A percentile compares a stretch with the other conserved stretches of the same genome.
phyloP scores from a whole-genome alignment of 2,113 vertebrate genomes.

The Scytalopus superciliaris region DNA sequence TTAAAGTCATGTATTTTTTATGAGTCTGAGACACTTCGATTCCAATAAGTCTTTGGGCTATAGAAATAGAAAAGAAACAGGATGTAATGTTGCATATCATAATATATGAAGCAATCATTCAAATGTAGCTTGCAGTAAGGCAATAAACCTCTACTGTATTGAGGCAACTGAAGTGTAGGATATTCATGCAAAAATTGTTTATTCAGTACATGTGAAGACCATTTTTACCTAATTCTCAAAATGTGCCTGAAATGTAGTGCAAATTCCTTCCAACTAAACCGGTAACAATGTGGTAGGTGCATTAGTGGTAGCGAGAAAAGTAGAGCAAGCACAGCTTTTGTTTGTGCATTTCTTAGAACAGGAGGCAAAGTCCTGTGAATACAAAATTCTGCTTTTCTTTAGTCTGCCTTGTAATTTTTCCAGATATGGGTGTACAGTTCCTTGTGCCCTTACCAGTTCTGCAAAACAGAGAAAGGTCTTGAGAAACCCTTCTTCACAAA shows the following conservation, averaged over 20 bases:
- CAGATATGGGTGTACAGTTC: background rate
- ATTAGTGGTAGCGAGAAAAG: background rate
- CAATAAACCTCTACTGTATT: slow-evolving; percentile 57
- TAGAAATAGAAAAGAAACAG: slow-evolving; percentile 63
- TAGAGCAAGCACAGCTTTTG: background rate
- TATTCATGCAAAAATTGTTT: slow-evolving; percentile 52
- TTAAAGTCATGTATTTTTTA: slow-evolving; percentile 77
- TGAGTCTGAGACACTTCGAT: slow-evolving; percentile 68
- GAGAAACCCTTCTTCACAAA: background rate
- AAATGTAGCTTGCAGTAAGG: slow-evolving; percentile 62
- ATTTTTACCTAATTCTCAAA: slow-evolving; percentile 34
- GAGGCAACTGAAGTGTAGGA: slow-evolving; percentile 43
- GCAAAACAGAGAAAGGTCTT: background rate
- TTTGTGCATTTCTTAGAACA: background rate
- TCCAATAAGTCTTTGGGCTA: slow-evolving; percentile 74
- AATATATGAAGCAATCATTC: slow-evolving; percentile 68
- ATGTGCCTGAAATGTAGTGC: slow-evolving; percentile 13
- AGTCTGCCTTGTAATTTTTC: background rate
- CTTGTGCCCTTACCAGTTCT: background rate
- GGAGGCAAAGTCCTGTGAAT: background rate
- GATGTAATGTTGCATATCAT: slow-evolving; percentile 62
- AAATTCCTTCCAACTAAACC: slow-evolving; percentile 14
- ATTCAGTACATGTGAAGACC: slow-evolving; percentile 22
- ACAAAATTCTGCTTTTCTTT: background rate
- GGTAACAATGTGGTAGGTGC: background rate